Base-by-base conservation (phyloP, 1,140 invertebrate species). In the Dryas iulia region DNA sequence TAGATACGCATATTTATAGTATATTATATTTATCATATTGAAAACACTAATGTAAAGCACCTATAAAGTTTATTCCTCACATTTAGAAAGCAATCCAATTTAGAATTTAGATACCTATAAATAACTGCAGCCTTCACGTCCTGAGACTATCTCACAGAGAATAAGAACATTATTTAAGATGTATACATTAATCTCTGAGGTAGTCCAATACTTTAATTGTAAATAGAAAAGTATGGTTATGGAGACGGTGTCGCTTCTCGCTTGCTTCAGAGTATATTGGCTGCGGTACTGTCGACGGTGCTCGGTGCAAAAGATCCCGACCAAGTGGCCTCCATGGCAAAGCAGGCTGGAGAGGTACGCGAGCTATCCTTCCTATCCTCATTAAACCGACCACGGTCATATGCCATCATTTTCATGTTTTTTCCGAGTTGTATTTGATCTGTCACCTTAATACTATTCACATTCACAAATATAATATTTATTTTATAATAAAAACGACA, bases 281-380 rank as follows among this genome's bases (percentile, higher is more conserved):
- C 96, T 86, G 96, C 96, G 91, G 95, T 98, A 88, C 94, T 98
- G 91, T 96, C 96, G 83, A 95, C 96, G 89, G 94, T 97, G 93
- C 94, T 97, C 89, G 96, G 97, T 93, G 94, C 95, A 90, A 96
- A 96, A 94, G 95, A 98, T 93, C 96, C 96, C 81, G 95, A 96
- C 89, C 96, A 97, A 92, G 95, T 97, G 83, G 95, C 96, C 92
- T 95, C 95, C 89, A 97, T 97, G 95, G 97, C 96, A 93, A 97
- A 97, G 93, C 97, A 98, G 93, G 96, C 97, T 90, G 96, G 96
- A 90, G 96, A 98, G 96, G 97, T 98, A 96, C 94, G 95, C 94
- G 72, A 75, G 81, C 77, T 81, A 85, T 77, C 84, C 82, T 89
- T 84, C 85, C 86, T 86, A 75, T 71, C 76, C 83, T 83, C 72